A percentile compares a stretch with the other conserved stretches of the same genome.
Evolutionary conservation across 2,113 vertebrate species (phyloP).

Genomic region (Oenanthe oenanthe): DNA sequence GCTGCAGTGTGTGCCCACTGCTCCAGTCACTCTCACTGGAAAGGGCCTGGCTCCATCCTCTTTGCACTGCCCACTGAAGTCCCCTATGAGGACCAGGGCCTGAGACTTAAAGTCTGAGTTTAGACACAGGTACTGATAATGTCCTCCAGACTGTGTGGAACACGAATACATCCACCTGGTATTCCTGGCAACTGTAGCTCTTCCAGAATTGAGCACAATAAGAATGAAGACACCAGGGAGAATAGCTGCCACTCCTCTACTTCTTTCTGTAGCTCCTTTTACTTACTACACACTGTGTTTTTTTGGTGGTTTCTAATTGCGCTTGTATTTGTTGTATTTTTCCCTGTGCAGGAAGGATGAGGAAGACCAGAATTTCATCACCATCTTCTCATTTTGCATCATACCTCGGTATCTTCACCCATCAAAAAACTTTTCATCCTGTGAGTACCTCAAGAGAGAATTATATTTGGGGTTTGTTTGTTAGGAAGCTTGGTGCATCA

Average conservation of each 20-base stretch:
- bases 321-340: background rate
- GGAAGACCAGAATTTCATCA: background rate
- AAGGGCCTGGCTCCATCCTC: background rate
- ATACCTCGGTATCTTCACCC: background rate
- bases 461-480: background rate
- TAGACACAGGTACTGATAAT: background rate
- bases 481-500: background rate
- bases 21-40: background rate
- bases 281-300: background rate
- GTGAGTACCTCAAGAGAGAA: background rate
- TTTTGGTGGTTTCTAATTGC: background rate
- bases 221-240: background rate
- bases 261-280: background rate
- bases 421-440: background rate
- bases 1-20: background rate
- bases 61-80: background rate
- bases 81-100: background rate
- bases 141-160: background rate
- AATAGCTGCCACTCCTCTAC: background rate
- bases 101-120: background rate
- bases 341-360: background rate
- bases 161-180: fast-evolving
- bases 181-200: background rate
- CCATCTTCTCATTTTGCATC: background rate
- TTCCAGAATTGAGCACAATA: background rate